Conservation (phyloP, 2,888 invertebrate species). For the Scaptomyza polygonia region DNA sequence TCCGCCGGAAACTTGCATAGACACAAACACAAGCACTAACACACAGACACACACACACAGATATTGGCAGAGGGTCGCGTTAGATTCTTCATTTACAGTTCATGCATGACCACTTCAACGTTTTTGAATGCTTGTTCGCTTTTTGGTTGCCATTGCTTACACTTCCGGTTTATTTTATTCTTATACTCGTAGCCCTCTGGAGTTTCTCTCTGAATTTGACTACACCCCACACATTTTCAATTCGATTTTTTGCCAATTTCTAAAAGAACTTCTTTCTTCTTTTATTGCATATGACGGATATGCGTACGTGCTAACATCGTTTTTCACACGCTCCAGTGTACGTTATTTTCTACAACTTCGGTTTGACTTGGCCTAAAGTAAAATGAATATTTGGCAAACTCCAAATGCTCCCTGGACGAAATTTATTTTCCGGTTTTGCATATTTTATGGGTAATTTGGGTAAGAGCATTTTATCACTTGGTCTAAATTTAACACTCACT, state of each 20-base stretch:
- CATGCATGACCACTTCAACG: constrained; percentile 70
- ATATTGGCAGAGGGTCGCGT: constrained; percentile 14
- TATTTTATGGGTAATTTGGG: constrained; percentile 71
- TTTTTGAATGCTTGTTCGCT: constrained; percentile 57
- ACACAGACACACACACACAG: no score
- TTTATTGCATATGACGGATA: constrained; percentile 56
- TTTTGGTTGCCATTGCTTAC: constrained; percentile 54
- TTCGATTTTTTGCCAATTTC: constrained; percentile 66
- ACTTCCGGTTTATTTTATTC: constrained; percentile 58
- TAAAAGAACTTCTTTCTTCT: constrained; percentile 7
- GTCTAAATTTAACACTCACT: background rate
- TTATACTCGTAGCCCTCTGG: constrained; percentile 39
- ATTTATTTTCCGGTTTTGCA: constrained; percentile 68
- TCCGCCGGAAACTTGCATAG: constrained; percentile 55
- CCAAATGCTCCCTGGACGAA: constrained; percentile 44
- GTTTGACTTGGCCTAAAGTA: constrained; percentile 33
- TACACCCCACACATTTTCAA: constrained; percentile 42
- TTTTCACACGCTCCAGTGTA: constrained; percentile 62
- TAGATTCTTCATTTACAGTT: constrained; percentile 56
- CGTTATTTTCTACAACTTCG: constrained; percentile 7
- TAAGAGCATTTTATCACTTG: constrained; percentile 47
- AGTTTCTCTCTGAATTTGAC: constrained; percentile 29
- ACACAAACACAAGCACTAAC: constrained; percentile 8
- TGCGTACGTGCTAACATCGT: constrained; percentile 62
- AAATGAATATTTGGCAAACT: constrained; percentile 64